Evolutionary conservation across 2,113 vertebrate genomes (phyloP), one percentile per base, ranked within the genome.

Genomic region (Felis chaus): DNA sequence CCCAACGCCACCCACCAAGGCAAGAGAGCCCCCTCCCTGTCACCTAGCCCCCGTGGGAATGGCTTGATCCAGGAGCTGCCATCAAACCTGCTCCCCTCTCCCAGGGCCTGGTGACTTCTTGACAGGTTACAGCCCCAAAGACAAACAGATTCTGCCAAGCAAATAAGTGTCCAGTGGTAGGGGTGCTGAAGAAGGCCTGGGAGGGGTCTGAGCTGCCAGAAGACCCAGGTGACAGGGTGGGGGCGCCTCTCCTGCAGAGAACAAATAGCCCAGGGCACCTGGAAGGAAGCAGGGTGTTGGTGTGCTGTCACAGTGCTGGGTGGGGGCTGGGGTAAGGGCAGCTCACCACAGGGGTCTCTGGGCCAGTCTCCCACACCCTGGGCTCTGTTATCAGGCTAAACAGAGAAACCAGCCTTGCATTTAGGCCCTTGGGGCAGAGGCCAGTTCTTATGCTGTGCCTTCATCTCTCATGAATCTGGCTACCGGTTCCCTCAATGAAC

Each of bases 51-150:
- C 74, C 97, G 97, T 98, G 98, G 97, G 98, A 98, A 98, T 98
- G 89, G 89, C 88, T 69, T 10, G 1, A 61, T 85, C n/a, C 71
- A 91, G 50, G 55, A 93, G 94, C 95, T 89, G 81, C 88, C 94
- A 95, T 80, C 73, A 39, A 92, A 97, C 31, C 78, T 57, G 74
- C 94, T 95, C 88, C 81, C 82, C 92, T 96, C 95, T 97, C 91
- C 96, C 97, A 97, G 57, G 95, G 6, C 41, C 97, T 39, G 86
- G 97, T 96, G 91, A 88, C 82, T 98, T 97, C 89, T 63, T 98
- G 95, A 98, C 98, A 98, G 98, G 99, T 99, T 98, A 98, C 99
- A 99, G 97, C 99, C 99, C 99, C 96, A 98, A 99, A 99, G 95
- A 97, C 93, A 99, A 99, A 99, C 97, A 99, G 98, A 97, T 98